A percentile compares a stretch with the other conserved stretches of the same genome.
These are phyloP conservation scores for Montipora sp. DNA, from an alignment of 64 coral and sea anemone species.

Conservation along the genomic window DNA sequence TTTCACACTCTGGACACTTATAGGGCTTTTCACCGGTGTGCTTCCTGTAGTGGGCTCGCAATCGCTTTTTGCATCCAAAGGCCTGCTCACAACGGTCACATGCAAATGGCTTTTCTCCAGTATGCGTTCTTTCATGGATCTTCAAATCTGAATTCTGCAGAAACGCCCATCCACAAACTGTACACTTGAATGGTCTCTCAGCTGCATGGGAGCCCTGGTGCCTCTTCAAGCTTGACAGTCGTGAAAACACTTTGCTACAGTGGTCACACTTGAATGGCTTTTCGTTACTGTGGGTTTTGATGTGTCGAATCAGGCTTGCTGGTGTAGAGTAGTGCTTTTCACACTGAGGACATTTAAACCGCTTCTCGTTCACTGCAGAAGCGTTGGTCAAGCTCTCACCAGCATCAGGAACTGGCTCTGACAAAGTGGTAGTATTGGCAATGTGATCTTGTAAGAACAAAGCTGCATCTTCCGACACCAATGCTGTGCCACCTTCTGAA, in stretches of 20 bases:
- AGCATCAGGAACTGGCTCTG: neutral
- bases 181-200: slow-evolving; percentile 51
- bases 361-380: neutral
- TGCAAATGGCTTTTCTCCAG: slow-evolving; percentile 57
- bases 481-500: neutral
- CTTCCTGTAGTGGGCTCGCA: slow-evolving; percentile 20
- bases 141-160: slow-evolving; percentile 31
- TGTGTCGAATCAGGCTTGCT: slow-evolving; percentile 20
- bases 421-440: neutral
- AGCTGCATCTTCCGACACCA: neutral
- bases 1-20: slow-evolving; percentile 39
- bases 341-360: slow-evolving; percentile 7
- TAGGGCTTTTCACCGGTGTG: slow-evolving; percentile 58
- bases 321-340: slow-evolving; percentile 17
- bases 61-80: slow-evolving; percentile 29
- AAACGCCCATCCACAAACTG: slow-evolving; percentile 28
- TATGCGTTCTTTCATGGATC: slow-evolving; percentile 58
- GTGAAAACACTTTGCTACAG: slow-evolving; percentile 23
- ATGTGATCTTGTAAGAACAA: neutral
- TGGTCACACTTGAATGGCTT: slow-evolving; percentile 15
- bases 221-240: slow-evolving; percentile 11
- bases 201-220: slow-evolving; percentile 30
- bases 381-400: neutral
- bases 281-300: slow-evolving; percentile 35
- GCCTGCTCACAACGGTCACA: slow-evolving; percentile 37